phyloP scores from a whole-genome alignment of 2,888 invertebrate genomes.

The Megalurothrips usitatus region DNA sequence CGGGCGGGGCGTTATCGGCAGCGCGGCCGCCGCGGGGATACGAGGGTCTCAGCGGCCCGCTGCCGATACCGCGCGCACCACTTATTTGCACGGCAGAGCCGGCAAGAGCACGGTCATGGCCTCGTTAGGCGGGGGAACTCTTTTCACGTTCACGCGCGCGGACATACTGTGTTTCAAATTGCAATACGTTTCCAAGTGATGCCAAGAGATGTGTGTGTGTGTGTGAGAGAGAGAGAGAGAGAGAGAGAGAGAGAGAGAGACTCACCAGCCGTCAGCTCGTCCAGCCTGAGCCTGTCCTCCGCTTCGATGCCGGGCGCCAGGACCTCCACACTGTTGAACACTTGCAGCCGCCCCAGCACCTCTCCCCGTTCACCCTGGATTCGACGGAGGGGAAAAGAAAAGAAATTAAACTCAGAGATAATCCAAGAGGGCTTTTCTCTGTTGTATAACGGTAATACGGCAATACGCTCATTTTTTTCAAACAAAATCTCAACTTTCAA shows the following conservation, averaged over 20 bases:
- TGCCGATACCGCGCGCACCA: not conserved
- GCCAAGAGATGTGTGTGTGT: too few species aligned
- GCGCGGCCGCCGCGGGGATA: not conserved
- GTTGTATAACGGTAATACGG: too few species aligned
- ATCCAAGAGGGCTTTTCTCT: too few species aligned
- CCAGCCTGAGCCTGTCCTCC: not conserved
- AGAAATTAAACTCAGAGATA: too few species aligned
- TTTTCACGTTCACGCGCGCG: too few species aligned
- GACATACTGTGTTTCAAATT: too few species aligned
- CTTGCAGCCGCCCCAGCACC: slow-evolving; percentile 62
- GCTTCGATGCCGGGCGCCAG: slow-evolving; percentile 68
- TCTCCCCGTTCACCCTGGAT: slow-evolving; percentile 52
- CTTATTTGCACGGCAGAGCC: not conserved
- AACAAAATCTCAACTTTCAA: too few species aligned
- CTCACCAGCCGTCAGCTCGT: slow-evolving; percentile 12
- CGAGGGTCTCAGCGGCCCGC: not conserved
- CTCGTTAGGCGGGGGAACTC: not conserved
- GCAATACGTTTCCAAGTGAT: too few species aligned
- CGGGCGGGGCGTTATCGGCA: not conserved
- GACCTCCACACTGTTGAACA: slow-evolving; percentile 77
- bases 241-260: too few species aligned
- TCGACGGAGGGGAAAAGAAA: too few species aligned
- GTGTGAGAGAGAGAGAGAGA: too few species aligned
- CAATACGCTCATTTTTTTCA: too few species aligned
- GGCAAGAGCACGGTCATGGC: not conserved